Base-by-base conservation (phyloP, 2,888 invertebrate species). In the Tolmerus cingulatus region DNA sequence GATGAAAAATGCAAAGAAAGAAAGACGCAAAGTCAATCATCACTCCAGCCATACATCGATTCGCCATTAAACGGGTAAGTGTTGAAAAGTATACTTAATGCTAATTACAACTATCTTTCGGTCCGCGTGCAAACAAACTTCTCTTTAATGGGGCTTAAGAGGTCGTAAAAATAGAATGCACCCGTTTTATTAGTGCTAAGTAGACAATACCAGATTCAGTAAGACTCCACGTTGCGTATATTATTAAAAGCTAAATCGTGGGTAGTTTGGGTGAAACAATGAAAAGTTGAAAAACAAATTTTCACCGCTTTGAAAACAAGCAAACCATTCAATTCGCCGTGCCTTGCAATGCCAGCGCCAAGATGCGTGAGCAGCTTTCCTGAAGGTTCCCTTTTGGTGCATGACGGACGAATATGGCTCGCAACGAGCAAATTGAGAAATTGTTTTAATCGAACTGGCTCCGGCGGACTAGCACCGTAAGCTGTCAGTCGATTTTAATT, bases 51-150 rank as follows among this genome's bases (percentile, higher is more conserved):
- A 23, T 91, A 92, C 88, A 90, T 90, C 88, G 92, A 92, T 90
- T 92, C 92, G 88, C 92, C 92, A 88, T 91, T 92, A 89, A 86
- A 92, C 76, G 92, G 92, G 92, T 92, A 92, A 88, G 91, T 91
- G n/a, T 51, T 51, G n/a, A 76, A 66, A 66, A 66, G 12, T 66
- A 12, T 23, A 66, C 19, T 66, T 23, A 66, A 66, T 51, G n/a
- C 51, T 51, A 51, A 51, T 51, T 51, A 51, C 51, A n/a, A n/a
- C 5, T 19, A 51, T 74, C 74, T 30, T 74, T 30, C 37, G 8
- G 3, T 74, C 74, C n/a, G 16, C 30, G 27, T 27, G 37, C 37
- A 37, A 74, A 74, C 74, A 74, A 74, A 34, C 51, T 7, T n/a
- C 51, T n/a, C 43, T 51, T 51, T 51, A 51, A 51, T 51, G 51